Evolutionary conservation across 2,113 vertebrate genomes (phyloP).

Genomic region (Calyptomena viridis): DNA sequence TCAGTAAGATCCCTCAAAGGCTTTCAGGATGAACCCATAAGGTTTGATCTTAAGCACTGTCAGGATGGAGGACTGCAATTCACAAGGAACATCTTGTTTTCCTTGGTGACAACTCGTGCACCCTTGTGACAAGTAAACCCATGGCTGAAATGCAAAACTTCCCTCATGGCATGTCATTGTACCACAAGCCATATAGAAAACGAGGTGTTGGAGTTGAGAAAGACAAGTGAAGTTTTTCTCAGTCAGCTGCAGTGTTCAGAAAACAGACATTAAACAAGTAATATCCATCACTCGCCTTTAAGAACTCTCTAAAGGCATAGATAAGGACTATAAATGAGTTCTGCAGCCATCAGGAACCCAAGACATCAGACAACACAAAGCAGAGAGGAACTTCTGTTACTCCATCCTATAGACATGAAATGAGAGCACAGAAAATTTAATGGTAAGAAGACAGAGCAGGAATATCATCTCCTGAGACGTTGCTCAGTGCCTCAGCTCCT

Average conservation of each 20-base stretch:
- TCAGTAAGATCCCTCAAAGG: neutral
- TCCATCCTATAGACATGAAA: neutral
- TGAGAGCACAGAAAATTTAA: neutral
- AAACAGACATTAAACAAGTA: neutral
- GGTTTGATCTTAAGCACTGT: neutral
- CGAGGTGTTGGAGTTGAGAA: neutral
- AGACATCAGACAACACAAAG: neutral
- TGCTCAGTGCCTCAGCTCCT: neutral
- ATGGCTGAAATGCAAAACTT: neutral
- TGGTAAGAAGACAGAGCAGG: neutral
- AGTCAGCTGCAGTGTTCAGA: neutral
- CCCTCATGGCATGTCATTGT: no score
- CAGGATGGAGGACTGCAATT: neutral
- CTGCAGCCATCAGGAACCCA: neutral
- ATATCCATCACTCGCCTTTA: neutral
- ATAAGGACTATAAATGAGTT: neutral
- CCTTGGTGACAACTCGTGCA: neutral
- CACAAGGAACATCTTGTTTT: neutral
- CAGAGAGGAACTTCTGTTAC: neutral
- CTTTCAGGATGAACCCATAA: neutral
- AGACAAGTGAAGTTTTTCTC: neutral
- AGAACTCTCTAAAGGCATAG: neutral
- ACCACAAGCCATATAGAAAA: neutral
- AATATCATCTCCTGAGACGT: neutral
- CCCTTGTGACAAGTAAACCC: accelerated